These are phyloP conservation scores for Prochilodus magdalenae DNA, from an alignment of 2,113 vertebrate species.

Conservation along the genomic window DNA sequence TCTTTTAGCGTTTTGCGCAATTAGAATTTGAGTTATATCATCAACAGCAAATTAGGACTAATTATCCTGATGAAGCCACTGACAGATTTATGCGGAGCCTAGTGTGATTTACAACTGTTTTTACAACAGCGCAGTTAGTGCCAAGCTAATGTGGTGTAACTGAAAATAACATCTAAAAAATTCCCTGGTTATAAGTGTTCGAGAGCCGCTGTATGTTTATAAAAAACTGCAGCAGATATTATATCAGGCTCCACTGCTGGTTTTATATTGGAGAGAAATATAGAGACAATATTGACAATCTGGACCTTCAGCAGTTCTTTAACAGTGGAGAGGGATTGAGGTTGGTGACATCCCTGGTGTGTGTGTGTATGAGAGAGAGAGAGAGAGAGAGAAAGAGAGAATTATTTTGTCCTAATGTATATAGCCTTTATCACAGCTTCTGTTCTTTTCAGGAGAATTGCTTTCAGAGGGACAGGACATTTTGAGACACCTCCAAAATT, in stretches of 20 bases:
- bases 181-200: constrained; percentile 18
- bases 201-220: background rate
- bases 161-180: constrained; percentile 10
- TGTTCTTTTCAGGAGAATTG: too few species aligned
- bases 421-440: too few species aligned
- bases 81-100: constrained; percentile 70
- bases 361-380: too few species aligned
- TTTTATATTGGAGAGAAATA: background rate
- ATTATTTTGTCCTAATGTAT: too few species aligned
- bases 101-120: constrained; percentile 65
- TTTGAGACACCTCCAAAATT: too few species aligned
- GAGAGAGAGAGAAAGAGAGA: too few species aligned
- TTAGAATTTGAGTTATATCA: constrained; percentile 72
- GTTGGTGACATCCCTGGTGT: too few species aligned
- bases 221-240: constrained; percentile 2
- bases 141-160: constrained; percentile 41
- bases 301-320: background rate
- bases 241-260: background rate
- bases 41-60: constrained; percentile 73
- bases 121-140: constrained; percentile 61
- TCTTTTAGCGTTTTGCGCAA: constrained; percentile 38
- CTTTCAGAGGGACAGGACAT: too few species aligned
- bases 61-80: constrained; percentile 73
- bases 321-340: background rate
- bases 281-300: background rate